Evolutionary conservation across 2,113 vertebrate genomes (phyloP), one percentile per base, ranked within the genome.

Genomic region (Malurus melanocephalus): DNA sequence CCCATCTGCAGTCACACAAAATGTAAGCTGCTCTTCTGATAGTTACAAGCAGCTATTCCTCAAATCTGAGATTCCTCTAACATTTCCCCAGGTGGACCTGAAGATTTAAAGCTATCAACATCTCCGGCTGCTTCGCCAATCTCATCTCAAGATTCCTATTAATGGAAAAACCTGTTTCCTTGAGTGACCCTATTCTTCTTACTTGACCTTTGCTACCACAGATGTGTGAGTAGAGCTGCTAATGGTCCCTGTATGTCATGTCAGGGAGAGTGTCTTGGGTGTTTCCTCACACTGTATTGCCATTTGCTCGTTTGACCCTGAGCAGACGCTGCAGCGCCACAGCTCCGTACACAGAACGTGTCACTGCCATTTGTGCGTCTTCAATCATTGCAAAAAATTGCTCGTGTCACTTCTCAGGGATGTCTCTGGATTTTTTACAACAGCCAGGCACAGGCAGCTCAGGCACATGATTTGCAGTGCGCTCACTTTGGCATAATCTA

Each of bases 291-390:
- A 78, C 77, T 88, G 28, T 43, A 18, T 52, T 7, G 4, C 83
- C 49, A n/a, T 60, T 87, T 88, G 60, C 19, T 78, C 59, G 11
- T 87, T 11, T 68, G 82, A 93, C 72, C 57, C 76, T 26, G 46
- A 83, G 88, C 65, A 77, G 52, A 80, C 7, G 22, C 79, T 46
- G 49, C 68, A 83, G 89, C 1, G 0, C 60, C 55, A 3, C 72
- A 53, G 10, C 24, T 71, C 85, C 46, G 6, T 1, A n/a, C 15
- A 30, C 2, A 42, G 20, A 26, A 60, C 0, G 0, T 5, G 35
- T 48, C 72, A 59, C 28, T 3, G 49, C 46, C 76, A 78, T 57
- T 89, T 80, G 59, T 76, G 19, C 71, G 35, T 27, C 61, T 85
- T 69, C 49, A 62, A 61, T 59, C 43, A 59, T 8, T 23, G 80